Percentiles rank a stretch among this genome's conserved stretches.
Evolutionary conservation across 2,113 vertebrate species (phyloP).

Genomic region (Urocolius indicus): DNA sequence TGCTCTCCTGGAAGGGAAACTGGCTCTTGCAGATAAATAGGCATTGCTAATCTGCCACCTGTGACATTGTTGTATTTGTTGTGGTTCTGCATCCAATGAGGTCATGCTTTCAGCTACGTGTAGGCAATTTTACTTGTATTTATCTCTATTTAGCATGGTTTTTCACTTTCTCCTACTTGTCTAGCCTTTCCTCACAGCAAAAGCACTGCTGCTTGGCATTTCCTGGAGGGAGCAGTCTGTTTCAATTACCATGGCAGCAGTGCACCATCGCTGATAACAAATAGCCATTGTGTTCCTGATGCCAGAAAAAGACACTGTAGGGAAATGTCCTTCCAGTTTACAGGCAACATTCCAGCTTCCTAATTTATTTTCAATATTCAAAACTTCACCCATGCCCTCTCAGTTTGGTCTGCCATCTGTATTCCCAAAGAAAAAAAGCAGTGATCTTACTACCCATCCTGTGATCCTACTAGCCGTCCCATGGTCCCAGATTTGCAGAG

Average conservation of each 20-base stretch:
- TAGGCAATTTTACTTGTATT: background rate
- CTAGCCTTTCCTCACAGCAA: background rate
- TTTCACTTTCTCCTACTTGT: background rate
- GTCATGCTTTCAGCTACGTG: background rate
- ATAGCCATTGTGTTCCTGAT: background rate
- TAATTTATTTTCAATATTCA: background rate
- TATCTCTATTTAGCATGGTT: background rate
- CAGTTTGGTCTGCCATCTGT: background rate
- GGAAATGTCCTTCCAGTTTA: background rate
- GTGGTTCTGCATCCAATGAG: background rate
- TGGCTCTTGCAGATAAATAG: background rate
- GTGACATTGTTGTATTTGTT: background rate
- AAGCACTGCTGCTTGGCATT: background rate
- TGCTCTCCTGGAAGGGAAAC: background rate
- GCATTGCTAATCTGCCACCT: background rate
- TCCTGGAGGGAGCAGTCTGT: conserved; percentile 18
- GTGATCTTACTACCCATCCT: background rate
- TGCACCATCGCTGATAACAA: background rate
- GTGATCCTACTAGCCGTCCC: background rate
- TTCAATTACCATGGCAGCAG: background rate
- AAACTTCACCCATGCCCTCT: background rate
- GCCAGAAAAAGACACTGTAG: background rate
- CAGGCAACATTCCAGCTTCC: background rate
- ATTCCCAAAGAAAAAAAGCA: background rate
- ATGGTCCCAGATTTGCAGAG: background rate